Base-by-base conservation (phyloP, 64 coral and sea anemone genomes). In the Montipora capricornis region DNA sequence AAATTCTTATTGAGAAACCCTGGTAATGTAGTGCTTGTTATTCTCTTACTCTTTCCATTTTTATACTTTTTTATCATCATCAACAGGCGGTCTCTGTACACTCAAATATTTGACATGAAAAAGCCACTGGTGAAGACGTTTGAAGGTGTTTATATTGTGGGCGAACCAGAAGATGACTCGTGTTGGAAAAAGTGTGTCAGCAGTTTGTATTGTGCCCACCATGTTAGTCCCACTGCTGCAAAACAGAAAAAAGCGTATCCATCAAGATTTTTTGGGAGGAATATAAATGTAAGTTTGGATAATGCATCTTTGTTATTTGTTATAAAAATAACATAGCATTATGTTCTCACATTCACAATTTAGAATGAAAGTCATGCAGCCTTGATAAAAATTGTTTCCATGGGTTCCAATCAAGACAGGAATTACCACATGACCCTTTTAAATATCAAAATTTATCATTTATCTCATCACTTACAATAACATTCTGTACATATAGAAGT, bases 111-210 rank as follows among this genome's bases (percentile, higher is more conserved):
- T 89, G 93, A 95, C 37, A 84, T 95, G 93, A 83, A 47, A 17
- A 97, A 91, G 87, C 73, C 90, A 20, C 83, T 97, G 8, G 70
- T 75, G 80, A 94, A 89, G 66, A 95, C 89, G 83, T 53, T 52
- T 20, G 90, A 93, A 59, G 97, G 97, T 49, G 71, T 98, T 51
- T 94, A 91, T 74, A 70, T 93, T 76, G 68, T 82, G 70, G 49
- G 26, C 53, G 97, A 94, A 22, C 78, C 81, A 6, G 55, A 78
- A 52, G 75, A 20, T 77, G 88, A 92, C 55, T 55, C 52, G 1
- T 89, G 87, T 16, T 98, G 97, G 97, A 93, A 91, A 61, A 90
- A 96, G 80, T 78, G 94, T 70, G 91, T 96, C 44, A 85, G 45
- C 45, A 67, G 90, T 50, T 71, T 98, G 8, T 91, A 94, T 47